Percentiles rank a stretch among this genome's conserved stretches.
Evolutionary conservation across 2,113 vertebrate genomes (phyloP).

Genomic region (Elachura formosa): DNA sequence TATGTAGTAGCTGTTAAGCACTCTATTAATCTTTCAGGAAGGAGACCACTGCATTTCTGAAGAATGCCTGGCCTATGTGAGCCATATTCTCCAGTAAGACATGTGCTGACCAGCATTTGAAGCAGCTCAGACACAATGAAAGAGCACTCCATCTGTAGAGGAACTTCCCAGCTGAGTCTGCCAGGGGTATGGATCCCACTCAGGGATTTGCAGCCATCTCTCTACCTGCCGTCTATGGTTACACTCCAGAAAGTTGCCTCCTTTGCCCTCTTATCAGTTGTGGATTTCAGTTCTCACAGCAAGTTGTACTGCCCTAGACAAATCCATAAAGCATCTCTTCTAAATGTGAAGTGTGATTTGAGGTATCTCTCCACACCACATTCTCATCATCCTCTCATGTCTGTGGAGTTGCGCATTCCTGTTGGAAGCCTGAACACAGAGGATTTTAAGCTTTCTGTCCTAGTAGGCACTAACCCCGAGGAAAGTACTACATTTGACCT

Average conservation of each 20-base stretch:
- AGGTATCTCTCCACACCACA: neutral
- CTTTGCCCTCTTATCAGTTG: neutral
- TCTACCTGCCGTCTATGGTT: neutral
- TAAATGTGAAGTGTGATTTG: neutral
- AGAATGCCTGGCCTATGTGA: neutral
- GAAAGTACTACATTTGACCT: too few relatives aligned
- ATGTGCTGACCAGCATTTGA: neutral
- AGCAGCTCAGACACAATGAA: neutral
- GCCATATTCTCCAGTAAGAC: neutral
- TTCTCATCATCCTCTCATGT: neutral
- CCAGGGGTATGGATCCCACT: neutral
- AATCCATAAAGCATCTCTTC: neutral
- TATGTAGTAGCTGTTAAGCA: neutral
- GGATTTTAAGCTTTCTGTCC: too few relatives aligned
- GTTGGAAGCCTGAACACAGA: too few relatives aligned
- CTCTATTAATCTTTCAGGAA: neutral
- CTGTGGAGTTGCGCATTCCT: neutral
- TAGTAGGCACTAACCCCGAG: too few relatives aligned
- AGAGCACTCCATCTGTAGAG: neutral
- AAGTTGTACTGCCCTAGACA: neutral
- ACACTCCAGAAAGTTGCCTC: neutral
- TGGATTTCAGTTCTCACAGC: neutral
- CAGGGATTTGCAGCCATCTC: neutral
- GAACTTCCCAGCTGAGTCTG: neutral
- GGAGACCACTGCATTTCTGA: neutral